Conservation (phyloP, 2,888 invertebrate species). For the Aporophyla lueneburgensis region DNA sequence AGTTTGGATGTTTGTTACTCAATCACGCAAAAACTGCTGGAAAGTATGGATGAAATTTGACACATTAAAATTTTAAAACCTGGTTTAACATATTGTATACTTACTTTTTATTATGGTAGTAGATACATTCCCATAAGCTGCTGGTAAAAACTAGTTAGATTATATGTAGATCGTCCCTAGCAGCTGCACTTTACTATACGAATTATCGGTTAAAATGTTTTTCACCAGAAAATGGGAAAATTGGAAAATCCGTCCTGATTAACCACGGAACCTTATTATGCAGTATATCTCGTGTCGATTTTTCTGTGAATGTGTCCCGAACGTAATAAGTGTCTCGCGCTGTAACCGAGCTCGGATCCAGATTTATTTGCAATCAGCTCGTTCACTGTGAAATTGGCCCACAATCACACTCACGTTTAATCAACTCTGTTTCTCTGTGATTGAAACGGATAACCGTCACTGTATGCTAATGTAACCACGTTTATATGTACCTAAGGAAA, state of each 20-base stretch:
- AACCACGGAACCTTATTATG: slow-evolving; percentile 10
- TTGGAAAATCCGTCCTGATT: slow-evolving; percentile 15
- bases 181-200: no score
- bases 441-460: slow-evolving; percentile 66
- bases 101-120: no score
- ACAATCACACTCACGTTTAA: slow-evolving; percentile 71
- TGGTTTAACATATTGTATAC: no score
- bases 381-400: slow-evolving; percentile 75
- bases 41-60: no score
- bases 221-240: not conserved
- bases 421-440: slow-evolving; percentile 70
- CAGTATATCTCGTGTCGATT: slow-evolving; percentile 13
- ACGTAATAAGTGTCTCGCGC: slow-evolving; percentile 52
- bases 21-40: no score
- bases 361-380: slow-evolving; percentile 75
- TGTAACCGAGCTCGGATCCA: slow-evolving; percentile 47
- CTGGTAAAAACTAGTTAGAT: no score
- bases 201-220: not conserved
- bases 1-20: no score
- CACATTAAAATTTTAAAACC: no score
- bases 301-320: slow-evolving; percentile 27
- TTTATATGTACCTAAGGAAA: slow-evolving; percentile 12
- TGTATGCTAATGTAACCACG: slow-evolving; percentile 44
- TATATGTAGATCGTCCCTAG: not conserved
- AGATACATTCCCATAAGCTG: no score